Conservation (phyloP, 2,113 vertebrate species). For the Otis tarda region DNA sequence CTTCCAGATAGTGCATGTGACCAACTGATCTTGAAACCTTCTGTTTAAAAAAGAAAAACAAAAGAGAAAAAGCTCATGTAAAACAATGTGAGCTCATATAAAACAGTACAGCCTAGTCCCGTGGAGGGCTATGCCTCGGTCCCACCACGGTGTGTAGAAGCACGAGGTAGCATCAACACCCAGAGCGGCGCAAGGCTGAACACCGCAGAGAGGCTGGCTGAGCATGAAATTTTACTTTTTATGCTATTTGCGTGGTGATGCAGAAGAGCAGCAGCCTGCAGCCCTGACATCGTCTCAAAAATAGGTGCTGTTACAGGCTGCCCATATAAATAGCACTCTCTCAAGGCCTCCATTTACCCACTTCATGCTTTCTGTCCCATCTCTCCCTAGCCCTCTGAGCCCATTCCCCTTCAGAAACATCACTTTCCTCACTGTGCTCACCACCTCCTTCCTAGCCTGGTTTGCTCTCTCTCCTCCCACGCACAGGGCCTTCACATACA, state of each 20-base stretch:
- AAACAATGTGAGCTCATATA: not conserved
- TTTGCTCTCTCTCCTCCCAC: not conserved
- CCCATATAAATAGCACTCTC: not conserved
- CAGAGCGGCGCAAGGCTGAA: rapidly evolving
- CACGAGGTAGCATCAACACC: not conserved
- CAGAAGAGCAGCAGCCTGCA: not conserved
- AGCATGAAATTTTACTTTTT: not conserved
- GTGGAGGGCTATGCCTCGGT: rapidly evolving
- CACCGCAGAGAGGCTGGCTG: rapidly evolving
- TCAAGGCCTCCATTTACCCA: not conserved
- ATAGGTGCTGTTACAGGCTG: not conserved
- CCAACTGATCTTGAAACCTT: not conserved
- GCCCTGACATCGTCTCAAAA: not conserved
- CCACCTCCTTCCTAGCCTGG: not conserved
- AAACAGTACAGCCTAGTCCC: not conserved
- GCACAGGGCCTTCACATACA: not conserved
- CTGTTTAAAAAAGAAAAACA: not conserved
- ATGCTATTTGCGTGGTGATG: not conserved
- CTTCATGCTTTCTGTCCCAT: not conserved
- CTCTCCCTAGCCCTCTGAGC: not conserved
- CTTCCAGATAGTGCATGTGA: rapidly evolving
- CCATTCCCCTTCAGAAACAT: not conserved
- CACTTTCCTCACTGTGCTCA: not conserved
- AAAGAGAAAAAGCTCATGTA: not conserved
- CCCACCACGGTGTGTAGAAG: rapidly evolving